Base-by-base conservation (phyloP, 2,113 vertebrate genomes). In the Lichenostomus cassidix region DNA sequence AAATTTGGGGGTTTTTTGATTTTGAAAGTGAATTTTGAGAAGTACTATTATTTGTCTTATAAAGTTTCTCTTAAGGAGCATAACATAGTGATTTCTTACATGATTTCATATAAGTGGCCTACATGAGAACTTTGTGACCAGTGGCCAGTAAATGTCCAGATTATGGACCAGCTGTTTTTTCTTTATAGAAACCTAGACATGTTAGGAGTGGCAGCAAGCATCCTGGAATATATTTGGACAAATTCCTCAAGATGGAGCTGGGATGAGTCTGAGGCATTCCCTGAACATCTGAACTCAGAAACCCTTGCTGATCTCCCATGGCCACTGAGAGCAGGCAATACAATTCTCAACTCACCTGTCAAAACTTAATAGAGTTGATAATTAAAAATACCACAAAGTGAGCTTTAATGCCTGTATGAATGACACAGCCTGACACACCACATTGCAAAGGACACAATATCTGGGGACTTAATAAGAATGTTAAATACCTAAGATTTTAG, bases 221-320 rank as follows among this genome's bases (percentile, higher is more conserved):
- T 59, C 24, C 10, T 10, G 24, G n/a, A 39, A n/a, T 23, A 14
- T 37, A 44, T 33, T 44, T 55, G 41, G 19, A 15, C 13, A 87
- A 50, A 17, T 41, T 76, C 14, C 8, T 78, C 31, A 60, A 60
- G 25, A 31, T 22, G 22, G n/a, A 53, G 5, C 31, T n/a, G 24
- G 7, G 27, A 39, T 62, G 62, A 79, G 29, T 5, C 19, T 50
- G 39, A 81, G 14, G 7, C 16, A 37, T 24, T 53, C 47, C 5
- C 47, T 60, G 35, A 50, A 56, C 5, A 23, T 68, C 17, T 68
- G 44, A 88, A 42, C 11, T 42, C 29, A 52, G 63, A 70, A 70
- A 22, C 6, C 5, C 3, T 41, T 1, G 0, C 42, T 37, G 33
- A 12, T 41, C 24, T 59, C 35, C 39, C 39, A 53, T 0, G 0